Conservation (phyloP, 1,140 invertebrate genomes). For the Papilio polytes region DNA sequence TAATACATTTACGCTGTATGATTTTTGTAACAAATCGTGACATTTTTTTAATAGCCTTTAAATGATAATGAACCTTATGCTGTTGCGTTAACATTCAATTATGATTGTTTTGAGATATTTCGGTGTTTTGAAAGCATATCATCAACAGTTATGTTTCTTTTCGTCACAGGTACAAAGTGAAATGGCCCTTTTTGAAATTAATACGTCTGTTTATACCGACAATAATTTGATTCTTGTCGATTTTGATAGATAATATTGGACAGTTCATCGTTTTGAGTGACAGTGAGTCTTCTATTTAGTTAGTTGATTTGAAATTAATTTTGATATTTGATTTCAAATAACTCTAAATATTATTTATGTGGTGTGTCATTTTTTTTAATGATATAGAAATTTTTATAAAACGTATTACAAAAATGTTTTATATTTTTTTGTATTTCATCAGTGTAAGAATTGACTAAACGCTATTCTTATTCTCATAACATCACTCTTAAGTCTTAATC, state of each 20-base stretch:
- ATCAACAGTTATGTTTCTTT: conserved; percentile 26
- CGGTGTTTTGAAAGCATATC: conserved; percentile 31
- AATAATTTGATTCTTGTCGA: conserved; percentile 30
- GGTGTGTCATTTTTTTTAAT: no score
- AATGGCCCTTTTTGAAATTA: conserved; percentile 43
- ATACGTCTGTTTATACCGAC: conserved; percentile 38
- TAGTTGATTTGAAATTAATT: conserved; percentile 14
- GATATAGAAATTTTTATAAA: neutral
- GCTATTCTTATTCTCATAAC: no score
- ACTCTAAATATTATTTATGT: no score
- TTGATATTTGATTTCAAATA: no score
- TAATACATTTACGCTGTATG: conserved; percentile 52
- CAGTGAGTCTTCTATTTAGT: conserved; percentile 16
- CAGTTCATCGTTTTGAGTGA: conserved; percentile 16
- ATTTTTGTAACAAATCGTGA: conserved; percentile 44
- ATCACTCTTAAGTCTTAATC: no score
- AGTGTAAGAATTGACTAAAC: no score
- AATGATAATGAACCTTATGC: conserved; percentile 19
- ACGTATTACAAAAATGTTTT: no score
- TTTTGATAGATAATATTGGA: neutral
- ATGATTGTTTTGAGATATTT: neutral
- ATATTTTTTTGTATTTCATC: no score
- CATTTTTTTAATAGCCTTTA: conserved; percentile 8
- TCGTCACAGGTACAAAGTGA: conserved; percentile 41
- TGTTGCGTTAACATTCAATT: neutral